These are phyloP conservation scores for Neodon shergylaensis DNA, from an alignment of 2,113 vertebrate genomes.

Conservation along the genomic window DNA sequence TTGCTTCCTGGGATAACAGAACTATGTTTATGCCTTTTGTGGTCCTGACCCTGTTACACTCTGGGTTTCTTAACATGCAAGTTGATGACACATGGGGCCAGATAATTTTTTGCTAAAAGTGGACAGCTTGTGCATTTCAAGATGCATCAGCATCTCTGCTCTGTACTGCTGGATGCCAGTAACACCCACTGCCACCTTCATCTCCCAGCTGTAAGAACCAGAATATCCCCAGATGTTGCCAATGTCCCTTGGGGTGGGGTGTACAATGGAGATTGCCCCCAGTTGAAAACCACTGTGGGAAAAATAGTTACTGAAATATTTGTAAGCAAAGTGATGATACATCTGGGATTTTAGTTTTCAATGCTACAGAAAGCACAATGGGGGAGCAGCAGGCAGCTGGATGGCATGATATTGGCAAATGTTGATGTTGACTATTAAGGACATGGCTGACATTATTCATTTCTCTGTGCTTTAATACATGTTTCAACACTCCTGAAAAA, in stretches of 20 bases:
- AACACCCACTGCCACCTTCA: not conserved
- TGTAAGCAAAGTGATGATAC: not conserved
- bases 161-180: not conserved
- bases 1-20: not conserved
- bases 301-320: not conserved
- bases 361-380: not conserved
- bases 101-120: not conserved
- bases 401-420: not conserved
- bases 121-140: not conserved
- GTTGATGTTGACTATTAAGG: not conserved
- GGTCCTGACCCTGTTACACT: not conserved
- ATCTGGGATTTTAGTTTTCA: constrained; percentile 5
- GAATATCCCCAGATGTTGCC: not conserved
- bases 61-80: not conserved
- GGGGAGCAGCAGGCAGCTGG: not conserved
- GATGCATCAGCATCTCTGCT: not conserved
- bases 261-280: not conserved
- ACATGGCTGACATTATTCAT: not conserved
- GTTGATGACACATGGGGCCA: not conserved
- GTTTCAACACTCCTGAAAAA: not conserved
- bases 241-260: not conserved
- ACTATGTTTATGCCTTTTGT: not conserved
- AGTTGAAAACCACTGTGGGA: not conserved
- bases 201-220: not conserved
- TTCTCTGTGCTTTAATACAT: not conserved